Percentiles rank a stretch among this genome's conserved stretches.
These are phyloP conservation scores for Tupiocoris notatus DNA, from an alignment of 2,888 invertebrate species.

Conservation along the genomic window DNA sequence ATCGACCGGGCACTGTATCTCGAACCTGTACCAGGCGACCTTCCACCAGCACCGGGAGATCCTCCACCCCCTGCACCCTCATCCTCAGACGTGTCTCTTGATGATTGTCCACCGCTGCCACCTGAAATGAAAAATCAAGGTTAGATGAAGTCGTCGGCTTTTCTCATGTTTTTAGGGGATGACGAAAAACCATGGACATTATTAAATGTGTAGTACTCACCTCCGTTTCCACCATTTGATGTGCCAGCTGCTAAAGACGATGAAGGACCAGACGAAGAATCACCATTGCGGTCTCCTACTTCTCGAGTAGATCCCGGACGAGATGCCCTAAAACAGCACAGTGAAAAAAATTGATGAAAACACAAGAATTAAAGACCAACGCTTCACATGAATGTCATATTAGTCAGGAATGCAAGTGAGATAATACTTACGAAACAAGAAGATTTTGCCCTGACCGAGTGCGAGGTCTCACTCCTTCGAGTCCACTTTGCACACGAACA, in stretches of 20 bases:
- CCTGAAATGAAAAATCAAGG: too few relatives aligned
- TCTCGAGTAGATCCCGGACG: not conserved
- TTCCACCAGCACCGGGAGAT: not conserved
- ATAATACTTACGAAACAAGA: slow-evolving; percentile 13
- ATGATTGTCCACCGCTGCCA: not conserved
- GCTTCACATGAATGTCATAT: too few relatives aligned
- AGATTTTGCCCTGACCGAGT: slow-evolving; percentile 8
- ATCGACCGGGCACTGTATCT: slow-evolving; percentile 29
- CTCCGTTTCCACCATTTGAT: not conserved
- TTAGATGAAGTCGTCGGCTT: too few relatives aligned
- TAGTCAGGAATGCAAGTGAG: too few relatives aligned
- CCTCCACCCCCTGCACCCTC: not conserved
- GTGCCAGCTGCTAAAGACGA: not conserved
- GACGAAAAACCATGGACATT: too few relatives aligned
- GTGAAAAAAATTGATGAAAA: too few relatives aligned
- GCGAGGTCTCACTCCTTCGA: slow-evolving; percentile 42
- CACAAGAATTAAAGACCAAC: too few relatives aligned
- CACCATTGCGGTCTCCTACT: not conserved
- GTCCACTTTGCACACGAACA: slow-evolving; percentile 50
- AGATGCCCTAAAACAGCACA: not conserved
- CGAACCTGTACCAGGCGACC: not conserved
- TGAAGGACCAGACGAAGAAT: not conserved
- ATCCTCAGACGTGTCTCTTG: not conserved
- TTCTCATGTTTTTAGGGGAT: too few relatives aligned
- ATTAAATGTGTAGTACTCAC: too few relatives aligned